phyloP scores from a whole-genome alignment of 1,140 invertebrate species.

The Drosophila subpulchrella region DNA sequence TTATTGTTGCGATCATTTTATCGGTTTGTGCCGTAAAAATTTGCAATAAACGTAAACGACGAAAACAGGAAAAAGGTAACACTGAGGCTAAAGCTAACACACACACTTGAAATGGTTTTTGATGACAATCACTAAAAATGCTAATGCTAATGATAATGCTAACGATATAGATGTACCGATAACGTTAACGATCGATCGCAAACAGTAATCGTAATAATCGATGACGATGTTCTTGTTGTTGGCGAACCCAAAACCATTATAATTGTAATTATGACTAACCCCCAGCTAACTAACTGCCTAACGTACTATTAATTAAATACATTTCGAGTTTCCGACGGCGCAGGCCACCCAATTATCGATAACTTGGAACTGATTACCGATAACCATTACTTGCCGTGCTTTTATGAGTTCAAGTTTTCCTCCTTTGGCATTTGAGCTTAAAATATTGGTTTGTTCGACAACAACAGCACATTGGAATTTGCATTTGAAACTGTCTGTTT shows the following conservation, averaged over 20 bases:
- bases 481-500: conserved; percentile 42
- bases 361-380: conserved; percentile 15
- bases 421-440: background rate
- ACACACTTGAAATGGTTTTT: conserved; percentile 83
- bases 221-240: conserved; percentile 60
- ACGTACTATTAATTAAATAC: conserved; percentile 3
- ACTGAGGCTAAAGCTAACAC: conserved; percentile 73
- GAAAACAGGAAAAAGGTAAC: conserved; percentile 98
- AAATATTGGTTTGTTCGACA: conserved; percentile 35
- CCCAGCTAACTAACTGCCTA: conserved; percentile 19
- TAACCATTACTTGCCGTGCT: conserved; percentile 19
- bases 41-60: conserved; percentile 97
- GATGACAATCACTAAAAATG: conserved; percentile 53
- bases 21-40: conserved; percentile 98
- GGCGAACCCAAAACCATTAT: conserved; percentile 27
- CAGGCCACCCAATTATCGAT: conserved; percentile 39
- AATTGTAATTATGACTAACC: conserved; percentile 25
- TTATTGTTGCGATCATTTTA: conserved; percentile 97
- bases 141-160: conserved; percentile 33
- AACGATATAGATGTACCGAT: conserved; percentile 25
- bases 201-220: conserved; percentile 16
- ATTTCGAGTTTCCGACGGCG: conserved; percentile 5
- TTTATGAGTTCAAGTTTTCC: conserved; percentile 37
- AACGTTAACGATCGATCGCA: conserved; percentile 4
- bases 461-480: conserved; percentile 41